Evolutionary conservation across 2,113 vertebrate genomes (phyloP).

Genomic region (Ciconia maguari): DNA sequence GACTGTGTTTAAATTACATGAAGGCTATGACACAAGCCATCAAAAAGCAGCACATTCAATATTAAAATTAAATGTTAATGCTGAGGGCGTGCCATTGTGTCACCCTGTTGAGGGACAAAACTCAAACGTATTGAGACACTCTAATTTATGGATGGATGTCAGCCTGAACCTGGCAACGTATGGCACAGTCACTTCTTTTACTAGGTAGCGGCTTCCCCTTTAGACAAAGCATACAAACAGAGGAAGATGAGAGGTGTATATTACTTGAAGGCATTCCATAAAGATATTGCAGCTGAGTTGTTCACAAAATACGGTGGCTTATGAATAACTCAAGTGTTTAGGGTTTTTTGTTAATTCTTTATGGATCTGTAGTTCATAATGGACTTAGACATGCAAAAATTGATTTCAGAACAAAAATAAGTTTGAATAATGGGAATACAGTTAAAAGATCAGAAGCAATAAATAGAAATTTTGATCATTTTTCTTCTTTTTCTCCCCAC

Average conservation of each 20-base stretch:
- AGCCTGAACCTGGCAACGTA: neutral
- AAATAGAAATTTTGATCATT: neutral
- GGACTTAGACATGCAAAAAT: neutral
- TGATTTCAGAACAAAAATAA: neutral
- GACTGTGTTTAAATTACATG: conserved; percentile 5
- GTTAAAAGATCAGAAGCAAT: neutral
- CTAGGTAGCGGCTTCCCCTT: neutral
- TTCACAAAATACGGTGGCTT: neutral
- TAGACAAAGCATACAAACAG: neutral
- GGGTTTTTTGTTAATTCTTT: neutral
- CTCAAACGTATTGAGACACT: neutral
- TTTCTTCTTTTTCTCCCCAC: neutral
- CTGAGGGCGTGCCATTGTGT: neutral
- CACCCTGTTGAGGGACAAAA: neutral
- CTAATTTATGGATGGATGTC: neutral
- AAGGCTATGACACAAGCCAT: neutral
- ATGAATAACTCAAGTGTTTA: neutral
- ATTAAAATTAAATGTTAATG: neutral
- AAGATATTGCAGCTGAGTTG: neutral
- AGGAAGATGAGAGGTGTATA: no score
- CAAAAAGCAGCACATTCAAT: neutral
- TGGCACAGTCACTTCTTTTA: neutral
- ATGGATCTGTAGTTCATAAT: neutral
- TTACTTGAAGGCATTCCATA: neutral
- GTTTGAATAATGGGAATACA: neutral